A percentile compares a stretch with the other conserved stretches of the same genome.
Conservation (phyloP, 2,888 invertebrate genomes). For the Scotopteryx bipunctaria region DNA sequence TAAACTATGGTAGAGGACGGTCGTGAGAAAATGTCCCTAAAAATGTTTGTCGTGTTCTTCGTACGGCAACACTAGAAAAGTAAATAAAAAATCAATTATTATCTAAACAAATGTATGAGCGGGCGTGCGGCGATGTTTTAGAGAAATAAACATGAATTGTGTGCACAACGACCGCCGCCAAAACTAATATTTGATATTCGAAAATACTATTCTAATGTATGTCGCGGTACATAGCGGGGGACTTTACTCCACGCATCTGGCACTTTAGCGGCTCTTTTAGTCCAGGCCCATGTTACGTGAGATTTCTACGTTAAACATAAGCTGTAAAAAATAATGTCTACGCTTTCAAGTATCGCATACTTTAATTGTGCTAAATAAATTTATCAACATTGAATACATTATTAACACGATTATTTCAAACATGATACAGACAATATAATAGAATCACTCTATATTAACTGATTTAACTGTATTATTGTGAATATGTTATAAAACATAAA, state of each 20-base stretch:
- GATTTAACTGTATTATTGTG: too few species aligned
- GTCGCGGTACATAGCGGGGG: slow-evolving; percentile 64
- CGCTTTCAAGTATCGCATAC: neutral
- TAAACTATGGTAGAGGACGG: slow-evolving; percentile 29
- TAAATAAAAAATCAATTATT: slow-evolving; percentile 80
- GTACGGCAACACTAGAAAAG: slow-evolving; percentile 67
- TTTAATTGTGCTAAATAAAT: too few species aligned
- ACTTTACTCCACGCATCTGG: slow-evolving; percentile 62
- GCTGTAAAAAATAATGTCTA: neutral
- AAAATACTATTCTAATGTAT: slow-evolving; percentile 82
- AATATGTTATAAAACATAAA: too few species aligned
- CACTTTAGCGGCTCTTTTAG: slow-evolving; percentile 77
- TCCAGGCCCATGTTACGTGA: slow-evolving; percentile 62
- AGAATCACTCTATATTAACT: too few species aligned
- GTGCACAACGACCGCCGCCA: slow-evolving; percentile 78
- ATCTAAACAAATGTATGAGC: slow-evolving; percentile 77
- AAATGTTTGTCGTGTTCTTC: slow-evolving; percentile 62
- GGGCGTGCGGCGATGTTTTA: slow-evolving; percentile 78
- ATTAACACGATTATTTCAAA: too few species aligned
- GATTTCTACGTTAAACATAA: slow-evolving; percentile 38
- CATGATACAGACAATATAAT: too few species aligned
- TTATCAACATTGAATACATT: too few species aligned
- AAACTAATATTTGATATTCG: slow-evolving; percentile 80
- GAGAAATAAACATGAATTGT: slow-evolving; percentile 81
- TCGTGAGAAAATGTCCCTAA: slow-evolving; percentile 67